Percentiles rank a stretch among this genome's conserved stretches.
Evolutionary conservation across 2,888 invertebrate genomes (phyloP).

Genomic region (Odontocerum albicorne): DNA sequence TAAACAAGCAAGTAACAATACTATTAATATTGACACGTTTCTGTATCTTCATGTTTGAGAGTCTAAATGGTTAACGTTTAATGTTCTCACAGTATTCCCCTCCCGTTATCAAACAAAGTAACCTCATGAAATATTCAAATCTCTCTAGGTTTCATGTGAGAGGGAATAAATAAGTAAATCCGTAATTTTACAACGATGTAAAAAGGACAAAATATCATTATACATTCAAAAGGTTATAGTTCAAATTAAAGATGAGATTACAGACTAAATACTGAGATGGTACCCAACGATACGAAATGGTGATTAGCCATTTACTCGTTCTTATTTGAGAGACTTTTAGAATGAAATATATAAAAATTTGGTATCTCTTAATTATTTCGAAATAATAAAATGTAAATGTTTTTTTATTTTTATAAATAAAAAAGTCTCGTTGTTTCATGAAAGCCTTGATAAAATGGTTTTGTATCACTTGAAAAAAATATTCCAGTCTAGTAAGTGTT

Average conservation of each 20-base stretch:
- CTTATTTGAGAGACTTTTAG: neutral
- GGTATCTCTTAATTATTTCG: too few relatives aligned
- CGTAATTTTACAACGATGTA: neutral
- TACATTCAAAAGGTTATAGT: conserved; percentile 2
- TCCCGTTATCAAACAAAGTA: neutral
- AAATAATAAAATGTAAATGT: too few relatives aligned
- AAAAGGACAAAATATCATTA: neutral
- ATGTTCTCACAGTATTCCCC: neutral
- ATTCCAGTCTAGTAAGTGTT: too few relatives aligned
- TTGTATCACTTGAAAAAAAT: too few relatives aligned
- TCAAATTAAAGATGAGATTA: neutral
- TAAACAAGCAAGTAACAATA: too few relatives aligned
- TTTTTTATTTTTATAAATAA: too few relatives aligned
- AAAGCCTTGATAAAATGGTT: too few relatives aligned
- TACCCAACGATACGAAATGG: neutral
- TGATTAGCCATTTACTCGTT: neutral
- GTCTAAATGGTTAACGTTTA: too few relatives aligned
- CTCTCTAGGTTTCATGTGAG: neutral
- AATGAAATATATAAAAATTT: neutral
- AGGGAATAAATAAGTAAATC: conserved; percentile 1
- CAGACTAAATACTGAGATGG: neutral
- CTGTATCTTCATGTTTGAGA: too few relatives aligned
- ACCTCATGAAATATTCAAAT: conserved; percentile 4
- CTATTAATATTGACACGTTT: neutral
- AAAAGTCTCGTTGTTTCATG: too few relatives aligned